Conservation (phyloP, 2,113 vertebrate species). For the Petroica traversi region DNA sequence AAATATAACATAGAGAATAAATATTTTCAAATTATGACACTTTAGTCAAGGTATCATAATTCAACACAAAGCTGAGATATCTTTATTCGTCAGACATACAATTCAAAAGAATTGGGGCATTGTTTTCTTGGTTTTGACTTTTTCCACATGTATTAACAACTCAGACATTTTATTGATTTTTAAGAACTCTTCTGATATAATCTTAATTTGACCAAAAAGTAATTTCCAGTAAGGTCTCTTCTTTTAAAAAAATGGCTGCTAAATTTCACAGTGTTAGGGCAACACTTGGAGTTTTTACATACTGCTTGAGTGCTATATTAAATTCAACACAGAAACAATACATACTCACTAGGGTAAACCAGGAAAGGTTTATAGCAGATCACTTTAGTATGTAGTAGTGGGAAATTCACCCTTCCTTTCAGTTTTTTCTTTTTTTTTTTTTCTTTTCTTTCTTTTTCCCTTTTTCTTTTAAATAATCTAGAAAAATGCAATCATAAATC, state of each 20-base stretch:
- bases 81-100: not conserved
- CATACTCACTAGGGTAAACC: not conserved
- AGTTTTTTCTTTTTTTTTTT: fast-evolving
- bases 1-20: not conserved
- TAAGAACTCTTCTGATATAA: not conserved
- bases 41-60: not conserved
- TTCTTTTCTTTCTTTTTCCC: fast-evolving
- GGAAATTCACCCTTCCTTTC: not conserved
- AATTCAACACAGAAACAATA: not conserved
- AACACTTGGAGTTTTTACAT: not conserved
- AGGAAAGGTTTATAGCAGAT: not conserved
- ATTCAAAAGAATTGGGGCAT: not conserved
- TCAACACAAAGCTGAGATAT: not conserved
- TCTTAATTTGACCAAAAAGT: not conserved
- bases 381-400: not conserved
- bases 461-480: not conserved
- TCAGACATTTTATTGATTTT: not conserved
- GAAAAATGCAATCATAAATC: not conserved
- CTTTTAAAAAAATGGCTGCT: not conserved
- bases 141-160: fast-evolving
- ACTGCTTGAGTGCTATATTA: not conserved
- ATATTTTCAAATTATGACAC: not conserved
- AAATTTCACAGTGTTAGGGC: not conserved
- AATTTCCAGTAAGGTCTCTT: not conserved
- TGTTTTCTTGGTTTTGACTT: not conserved